These are phyloP conservation scores for Caerostris extrusa DNA, from an alignment of 1,140 invertebrate genomes.

Conservation along the genomic window DNA sequence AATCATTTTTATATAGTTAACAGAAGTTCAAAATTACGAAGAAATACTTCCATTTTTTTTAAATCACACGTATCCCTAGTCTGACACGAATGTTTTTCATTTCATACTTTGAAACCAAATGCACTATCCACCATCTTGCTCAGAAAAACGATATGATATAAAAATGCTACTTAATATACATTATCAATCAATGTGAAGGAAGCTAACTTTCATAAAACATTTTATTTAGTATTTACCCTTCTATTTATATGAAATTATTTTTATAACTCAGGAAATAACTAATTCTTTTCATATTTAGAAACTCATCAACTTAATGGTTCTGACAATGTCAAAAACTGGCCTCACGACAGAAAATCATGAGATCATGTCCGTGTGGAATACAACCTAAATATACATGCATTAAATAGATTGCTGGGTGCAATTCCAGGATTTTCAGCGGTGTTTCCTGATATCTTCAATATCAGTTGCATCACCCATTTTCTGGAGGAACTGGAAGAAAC, in stretches of 20 bases:
- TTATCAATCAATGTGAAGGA: too few species aligned
- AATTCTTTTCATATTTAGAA: background rate
- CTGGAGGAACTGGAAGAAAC: background rate
- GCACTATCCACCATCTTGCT: too few species aligned
- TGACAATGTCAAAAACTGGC: background rate
- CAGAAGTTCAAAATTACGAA: too few species aligned
- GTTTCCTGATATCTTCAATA: background rate
- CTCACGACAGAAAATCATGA: background rate
- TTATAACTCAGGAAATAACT: background rate
- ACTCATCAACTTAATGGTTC: background rate
- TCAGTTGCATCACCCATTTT: background rate
- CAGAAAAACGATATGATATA: too few species aligned
- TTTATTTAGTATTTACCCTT: background rate
- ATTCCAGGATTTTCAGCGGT: background rate
- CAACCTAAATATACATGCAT: background rate
- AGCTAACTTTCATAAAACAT: background rate
- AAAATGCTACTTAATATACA: too few species aligned
- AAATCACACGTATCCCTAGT: too few species aligned
- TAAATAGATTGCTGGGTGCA: background rate
- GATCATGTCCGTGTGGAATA: background rate
- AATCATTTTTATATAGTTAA: too few species aligned
- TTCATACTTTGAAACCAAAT: too few species aligned
- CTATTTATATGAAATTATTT: background rate
- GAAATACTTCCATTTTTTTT: too few species aligned
- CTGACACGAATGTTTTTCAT: too few species aligned